Conservation (phyloP, 2,113 vertebrate species). For the Hydrolagus affinis region DNA sequence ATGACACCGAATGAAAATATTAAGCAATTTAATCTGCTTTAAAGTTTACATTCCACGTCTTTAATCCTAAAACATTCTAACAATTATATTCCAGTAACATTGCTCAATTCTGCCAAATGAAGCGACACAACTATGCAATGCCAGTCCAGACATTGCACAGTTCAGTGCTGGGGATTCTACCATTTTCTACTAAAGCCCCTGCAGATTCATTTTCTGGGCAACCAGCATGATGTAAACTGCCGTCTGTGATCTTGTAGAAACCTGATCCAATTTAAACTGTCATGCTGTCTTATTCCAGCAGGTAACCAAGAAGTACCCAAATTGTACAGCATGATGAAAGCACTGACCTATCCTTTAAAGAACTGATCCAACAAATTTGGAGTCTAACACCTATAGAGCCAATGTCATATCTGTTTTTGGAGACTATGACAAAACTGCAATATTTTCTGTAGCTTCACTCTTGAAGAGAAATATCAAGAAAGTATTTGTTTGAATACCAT, state of each 20-base stretch:
- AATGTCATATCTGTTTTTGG: not conserved
- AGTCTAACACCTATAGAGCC: not conserved
- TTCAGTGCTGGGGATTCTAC: not conserved
- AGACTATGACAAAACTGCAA: not conserved
- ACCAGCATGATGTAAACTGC: slow-evolving; percentile 23
- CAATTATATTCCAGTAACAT: slow-evolving; percentile 23
- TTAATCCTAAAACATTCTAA: slow-evolving; percentile 10
- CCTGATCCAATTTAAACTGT: slow-evolving; percentile 22
- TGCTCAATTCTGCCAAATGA: slow-evolving; percentile 17
- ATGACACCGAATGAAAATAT: not conserved
- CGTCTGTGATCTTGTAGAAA: slow-evolving; percentile 28
- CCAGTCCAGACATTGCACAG: not conserved
- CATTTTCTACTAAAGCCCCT: slow-evolving; percentile 11
- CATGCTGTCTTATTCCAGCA: slow-evolving; percentile 19
- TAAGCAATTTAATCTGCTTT: not conserved
- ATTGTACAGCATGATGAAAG: not conserved
- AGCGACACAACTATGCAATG: slow-evolving; percentile 15
- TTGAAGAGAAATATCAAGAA: not conserved
- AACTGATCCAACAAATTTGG: not conserved
- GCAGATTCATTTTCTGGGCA: slow-evolving; percentile 6
- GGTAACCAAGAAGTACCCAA: not conserved
- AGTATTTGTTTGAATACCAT: no score
- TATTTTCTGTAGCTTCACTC: not conserved
- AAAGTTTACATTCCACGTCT: not conserved
- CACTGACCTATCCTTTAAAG: not conserved